Base-by-base conservation (phyloP, 2,888 invertebrate genomes). In the Nomada fucata region DNA sequence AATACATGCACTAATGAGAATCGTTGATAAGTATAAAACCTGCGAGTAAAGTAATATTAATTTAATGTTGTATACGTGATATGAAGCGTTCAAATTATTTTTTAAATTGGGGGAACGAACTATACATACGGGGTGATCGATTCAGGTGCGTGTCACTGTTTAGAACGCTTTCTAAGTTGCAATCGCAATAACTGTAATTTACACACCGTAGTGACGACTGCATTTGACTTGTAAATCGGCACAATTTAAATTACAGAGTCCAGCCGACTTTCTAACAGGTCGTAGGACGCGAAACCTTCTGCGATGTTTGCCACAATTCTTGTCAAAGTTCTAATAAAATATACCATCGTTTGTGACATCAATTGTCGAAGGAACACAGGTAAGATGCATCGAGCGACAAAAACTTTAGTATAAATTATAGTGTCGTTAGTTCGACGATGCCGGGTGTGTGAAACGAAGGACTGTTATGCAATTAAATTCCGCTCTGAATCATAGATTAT, bases 181-280 rank as follows among this genome's bases (percentile, higher is more conserved):
- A 77, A 73, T 76, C 64, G 4, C 59, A 36, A 64, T 73, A 53
- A 64, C 42, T 73, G 50, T 64, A 69, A 73, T 72, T 82, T 70
- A 59, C 70, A 50, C 60, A 50, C 36, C 52, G 20, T 55, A 65
- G 50, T 44, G 52, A 23, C 52, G 65, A 36, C 52, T 20, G 20
- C 65, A 81, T 76, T 80, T 83, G 76, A 83, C 82, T 76, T 83
- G 76, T 80, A 83, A 81, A 83, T 83, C 23, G 36, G 23, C 26
- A 44, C 10, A 50, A 76, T 80, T 80, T 76, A 44, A 73, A 80
- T 80, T 69, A 70, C 75, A 73, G 61, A 73, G 61, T 15, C 26
- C 11, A 53, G 65, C 50, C 47, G 36, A 76, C 76, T 76, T 79
- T 75, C 76, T 64, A 79, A 53, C 52, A 47, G 55, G 20, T 29